Evolutionary conservation across 2,113 vertebrate genomes (phyloP).

Genomic region (Gulo gulo): DNA sequence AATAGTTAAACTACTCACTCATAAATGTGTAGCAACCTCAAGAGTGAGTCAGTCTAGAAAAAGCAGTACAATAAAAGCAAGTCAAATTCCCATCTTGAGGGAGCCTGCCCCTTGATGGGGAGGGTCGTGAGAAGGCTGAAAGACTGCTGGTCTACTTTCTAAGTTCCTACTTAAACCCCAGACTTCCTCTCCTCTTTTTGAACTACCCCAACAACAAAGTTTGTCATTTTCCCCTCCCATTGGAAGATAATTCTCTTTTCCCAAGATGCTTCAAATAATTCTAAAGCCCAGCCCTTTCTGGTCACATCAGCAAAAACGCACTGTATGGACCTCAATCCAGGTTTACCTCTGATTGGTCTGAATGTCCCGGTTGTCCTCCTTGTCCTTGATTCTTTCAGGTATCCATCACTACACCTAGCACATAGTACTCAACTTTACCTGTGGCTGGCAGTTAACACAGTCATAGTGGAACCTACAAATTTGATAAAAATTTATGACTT

Average conservation of each 20-base stretch:
- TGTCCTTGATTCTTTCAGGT: background rate
- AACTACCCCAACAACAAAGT: background rate
- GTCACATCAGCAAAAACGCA: background rate
- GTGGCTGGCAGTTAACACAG: background rate
- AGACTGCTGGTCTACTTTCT: background rate
- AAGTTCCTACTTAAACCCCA: background rate
- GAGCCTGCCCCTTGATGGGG: background rate
- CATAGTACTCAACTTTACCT: background rate
- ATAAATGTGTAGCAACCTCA: background rate
- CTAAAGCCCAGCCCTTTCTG: background rate
- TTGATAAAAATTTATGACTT: background rate
- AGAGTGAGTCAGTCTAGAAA: background rate
- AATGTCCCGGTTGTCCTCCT: background rate
- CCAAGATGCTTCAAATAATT: background rate
- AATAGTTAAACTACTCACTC: background rate
- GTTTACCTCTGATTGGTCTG: background rate
- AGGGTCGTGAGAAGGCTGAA: background rate
- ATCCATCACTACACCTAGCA: background rate
- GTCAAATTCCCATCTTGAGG: background rate
- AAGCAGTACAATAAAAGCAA: background rate
- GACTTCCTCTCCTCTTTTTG: background rate
- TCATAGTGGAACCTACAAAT: background rate
- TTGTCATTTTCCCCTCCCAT: background rate
- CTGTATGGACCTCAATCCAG: background rate
- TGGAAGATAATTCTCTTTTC: conserved; percentile 15